phyloP scores from a whole-genome alignment of 2,888 invertebrate species.

The Xanthia togata region DNA sequence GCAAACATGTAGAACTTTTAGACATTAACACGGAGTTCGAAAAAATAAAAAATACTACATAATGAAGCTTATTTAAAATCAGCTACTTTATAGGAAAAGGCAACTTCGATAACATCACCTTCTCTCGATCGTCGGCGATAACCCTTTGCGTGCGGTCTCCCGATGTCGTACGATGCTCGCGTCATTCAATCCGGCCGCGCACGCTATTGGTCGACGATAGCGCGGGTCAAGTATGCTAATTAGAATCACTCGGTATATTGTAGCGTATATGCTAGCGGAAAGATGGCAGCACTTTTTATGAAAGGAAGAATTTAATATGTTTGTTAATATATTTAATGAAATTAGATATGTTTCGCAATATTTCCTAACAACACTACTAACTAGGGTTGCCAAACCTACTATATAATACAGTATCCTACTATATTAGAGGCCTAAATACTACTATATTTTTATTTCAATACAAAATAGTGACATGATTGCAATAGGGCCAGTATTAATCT shows the following conservation, averaged over 20 bases:
- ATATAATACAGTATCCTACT: no score
- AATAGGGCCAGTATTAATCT: no score
- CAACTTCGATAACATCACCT: conserved; percentile 8
- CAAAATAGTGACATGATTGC: no score
- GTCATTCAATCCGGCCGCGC: conserved; percentile 50
- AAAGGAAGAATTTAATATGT: background rate
- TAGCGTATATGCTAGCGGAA: conserved; percentile 40
- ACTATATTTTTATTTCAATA: no score
- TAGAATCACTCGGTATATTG: conserved; percentile 48
- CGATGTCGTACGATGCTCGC: conserved; percentile 49
- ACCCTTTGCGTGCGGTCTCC: conserved; percentile 55
- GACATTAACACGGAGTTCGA: background rate
- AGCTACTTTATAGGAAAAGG: background rate
- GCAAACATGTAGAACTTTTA: background rate
- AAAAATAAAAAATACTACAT: background rate
- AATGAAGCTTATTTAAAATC: background rate
- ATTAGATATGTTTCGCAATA: background rate
- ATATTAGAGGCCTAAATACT: no score
- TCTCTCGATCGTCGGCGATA: conserved; percentile 46
- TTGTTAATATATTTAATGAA: no score
- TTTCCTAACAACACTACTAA: background rate
- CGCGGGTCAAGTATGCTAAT: conserved; percentile 65
- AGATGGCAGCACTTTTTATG: conserved; percentile 41
- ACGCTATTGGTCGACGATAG: conserved; percentile 65
- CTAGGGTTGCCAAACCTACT: no score